Evolutionary conservation across 2,888 invertebrate species (phyloP).

Genomic region (Limenitis arthemis): DNA sequence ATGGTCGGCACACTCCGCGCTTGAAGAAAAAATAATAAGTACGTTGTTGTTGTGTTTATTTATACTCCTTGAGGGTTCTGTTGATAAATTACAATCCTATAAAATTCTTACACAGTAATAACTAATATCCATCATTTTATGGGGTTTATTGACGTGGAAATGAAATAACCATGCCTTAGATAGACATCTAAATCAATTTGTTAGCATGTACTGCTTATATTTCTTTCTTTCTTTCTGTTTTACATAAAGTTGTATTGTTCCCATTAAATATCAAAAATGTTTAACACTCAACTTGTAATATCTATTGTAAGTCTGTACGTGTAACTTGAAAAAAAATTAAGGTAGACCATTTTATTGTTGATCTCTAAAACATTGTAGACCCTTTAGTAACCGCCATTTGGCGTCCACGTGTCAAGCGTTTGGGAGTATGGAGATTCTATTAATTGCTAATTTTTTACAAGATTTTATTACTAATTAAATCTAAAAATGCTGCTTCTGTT

Average conservation of each 20-base stretch:
- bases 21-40: constrained; percentile 27
- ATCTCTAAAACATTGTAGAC: constrained; percentile 36
- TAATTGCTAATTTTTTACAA: constrained; percentile 49
- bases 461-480: constrained; percentile 4
- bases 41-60: constrained; percentile 18
- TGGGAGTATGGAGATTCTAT: constrained; percentile 43
- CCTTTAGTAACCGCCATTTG: constrained; percentile 49
- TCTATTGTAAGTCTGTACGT: too few species aligned
- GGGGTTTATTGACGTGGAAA: too few species aligned
- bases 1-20: constrained; percentile 40
- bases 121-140: too few species aligned
- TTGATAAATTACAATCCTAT: constrained; percentile 10
- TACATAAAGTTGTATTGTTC: too few species aligned
- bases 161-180: too few species aligned
- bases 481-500: background rate
- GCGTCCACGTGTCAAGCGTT: constrained; percentile 53
- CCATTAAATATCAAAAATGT: too few species aligned
- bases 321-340: too few species aligned
- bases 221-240: too few species aligned
- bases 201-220: too few species aligned
- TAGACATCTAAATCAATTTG: too few species aligned
- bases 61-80: constrained; percentile 35
- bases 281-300: too few species aligned
- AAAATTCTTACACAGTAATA: background rate
- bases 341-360: background rate